phyloP scores from a whole-genome alignment of 2,888 invertebrate genomes.

The Drosophila borborema region DNA sequence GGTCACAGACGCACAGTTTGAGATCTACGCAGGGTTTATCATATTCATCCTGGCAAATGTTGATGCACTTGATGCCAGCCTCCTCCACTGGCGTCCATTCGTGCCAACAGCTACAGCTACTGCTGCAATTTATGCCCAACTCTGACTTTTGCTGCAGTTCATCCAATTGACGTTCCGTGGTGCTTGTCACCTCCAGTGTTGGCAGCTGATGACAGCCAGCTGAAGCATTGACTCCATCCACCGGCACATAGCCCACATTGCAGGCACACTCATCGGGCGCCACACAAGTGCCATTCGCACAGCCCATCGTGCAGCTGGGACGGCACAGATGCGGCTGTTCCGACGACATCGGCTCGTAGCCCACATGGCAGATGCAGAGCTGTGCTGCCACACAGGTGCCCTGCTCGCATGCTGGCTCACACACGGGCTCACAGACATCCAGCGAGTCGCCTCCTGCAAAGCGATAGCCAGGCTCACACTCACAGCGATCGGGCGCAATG shows the following conservation, averaged over 20 bases:
- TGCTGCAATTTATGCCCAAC: slow-evolving; percentile 33
- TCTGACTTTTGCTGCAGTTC: background rate
- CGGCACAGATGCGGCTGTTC: slow-evolving; percentile 30
- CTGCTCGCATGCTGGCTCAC: slow-evolving; percentile 82
- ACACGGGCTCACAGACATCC: slow-evolving; percentile 79
- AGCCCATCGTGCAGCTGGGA: slow-evolving; percentile 54
- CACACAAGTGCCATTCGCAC: slow-evolving; percentile 69
- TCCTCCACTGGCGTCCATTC: slow-evolving; percentile 9
- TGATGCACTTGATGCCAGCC: slow-evolving; percentile 40
- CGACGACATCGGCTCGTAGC: slow-evolving; percentile 62
- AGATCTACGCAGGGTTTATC: slow-evolving; percentile 69
- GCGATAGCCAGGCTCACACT: slow-evolving; percentile 60
- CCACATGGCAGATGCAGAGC: slow-evolving; percentile 72
- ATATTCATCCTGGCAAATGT: slow-evolving; percentile 57
- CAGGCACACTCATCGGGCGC: slow-evolving; percentile 81
- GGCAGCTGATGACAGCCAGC: slow-evolving; percentile 24
- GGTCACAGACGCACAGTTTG: slow-evolving; percentile 55
- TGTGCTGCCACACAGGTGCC: slow-evolving; percentile 80
- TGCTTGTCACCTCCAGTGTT: background rate
- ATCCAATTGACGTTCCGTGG: background rate
- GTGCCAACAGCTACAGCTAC: slow-evolving; percentile 62
- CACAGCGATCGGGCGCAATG: slow-evolving; percentile 82
- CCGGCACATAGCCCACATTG: slow-evolving; percentile 69
- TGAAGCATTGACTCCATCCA: slow-evolving; percentile 85
- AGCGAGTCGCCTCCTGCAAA: slow-evolving; percentile 41